Base-by-base conservation (phyloP, 2,888 invertebrate species). In the Epistrophe grossulariae region DNA sequence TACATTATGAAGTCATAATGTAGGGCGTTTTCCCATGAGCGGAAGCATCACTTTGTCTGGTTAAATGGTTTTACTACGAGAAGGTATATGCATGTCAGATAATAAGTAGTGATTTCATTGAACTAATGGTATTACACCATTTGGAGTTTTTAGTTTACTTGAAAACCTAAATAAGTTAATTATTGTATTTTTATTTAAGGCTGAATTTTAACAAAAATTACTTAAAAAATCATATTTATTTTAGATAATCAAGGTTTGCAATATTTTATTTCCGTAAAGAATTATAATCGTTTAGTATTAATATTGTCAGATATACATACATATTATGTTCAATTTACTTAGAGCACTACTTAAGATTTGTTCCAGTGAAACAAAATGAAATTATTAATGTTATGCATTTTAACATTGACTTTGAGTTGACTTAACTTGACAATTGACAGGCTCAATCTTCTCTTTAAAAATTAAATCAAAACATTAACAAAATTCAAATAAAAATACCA, bases 1-100 rank as follows among this genome's bases (percentile, higher is more conserved):
- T 55, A 70, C 1, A n/a, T 70, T 24, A 70, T 70, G 70, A 55
- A 70, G 70, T 70, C 70, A 70, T 55, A 40, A 70, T 70, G 38
- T 24, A 70, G 52, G 70, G 24, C 55, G 52, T 70, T 70, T 52
- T 70, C 38, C 35, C 55, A 40, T n/a, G 13, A 40, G 35, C 48
- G 31, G 52, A 8, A 40, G 35, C 48, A 17, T 52, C 24, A 35
- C 19, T 66, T 48, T 48, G 43, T 48, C 45, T 48, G 4, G 13
- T n/a, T 7, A 68, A 9, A 17, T 40, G 13, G 15, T 24, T 43
- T 55, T 55, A 4, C 8, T 50, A 15, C 15, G 28, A 24, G 38
- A n/a, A n/a, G n/a, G n/a, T 17, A 10, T 31, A 17, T 66, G 11
- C 31, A 45, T 40, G 62, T 43, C n/a, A 9, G 24, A 4, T 55